Evolutionary conservation across 2,113 vertebrate genomes (phyloP).

Genomic region (Phylloscopus whistleri): DNA sequence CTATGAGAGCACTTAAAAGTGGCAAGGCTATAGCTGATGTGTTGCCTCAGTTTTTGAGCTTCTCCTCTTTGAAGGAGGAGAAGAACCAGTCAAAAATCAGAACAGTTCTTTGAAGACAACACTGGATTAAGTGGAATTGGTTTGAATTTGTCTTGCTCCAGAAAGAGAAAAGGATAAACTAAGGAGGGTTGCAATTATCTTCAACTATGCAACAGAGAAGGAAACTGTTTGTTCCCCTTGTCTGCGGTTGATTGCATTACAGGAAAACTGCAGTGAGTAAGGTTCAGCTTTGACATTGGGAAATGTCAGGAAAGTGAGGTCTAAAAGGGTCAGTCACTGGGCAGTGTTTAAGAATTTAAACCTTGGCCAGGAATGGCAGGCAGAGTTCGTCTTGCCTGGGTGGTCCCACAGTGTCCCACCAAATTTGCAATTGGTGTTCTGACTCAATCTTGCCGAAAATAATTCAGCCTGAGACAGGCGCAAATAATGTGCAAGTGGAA

Average conservation of each 20-base stretch:
- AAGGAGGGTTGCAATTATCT: background rate
- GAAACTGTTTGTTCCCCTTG: background rate
- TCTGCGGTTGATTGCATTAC: conserved; percentile 7
- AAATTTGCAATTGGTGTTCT: background rate
- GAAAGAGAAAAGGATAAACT: background rate
- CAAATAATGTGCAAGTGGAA: background rate
- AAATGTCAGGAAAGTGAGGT: background rate
- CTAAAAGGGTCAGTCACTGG: background rate
- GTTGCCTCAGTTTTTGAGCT: background rate
- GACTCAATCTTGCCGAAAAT: background rate
- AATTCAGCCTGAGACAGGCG: background rate
- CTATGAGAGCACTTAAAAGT: background rate
- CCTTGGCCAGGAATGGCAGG: background rate
- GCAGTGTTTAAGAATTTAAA: background rate
- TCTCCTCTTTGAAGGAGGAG: background rate
- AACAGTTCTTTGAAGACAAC: background rate
- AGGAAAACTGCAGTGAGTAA: background rate
- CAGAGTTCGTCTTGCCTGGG: background rate
- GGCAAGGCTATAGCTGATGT: background rate
- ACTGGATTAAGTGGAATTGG: background rate
- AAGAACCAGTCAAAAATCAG: background rate
- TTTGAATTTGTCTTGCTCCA: background rate
- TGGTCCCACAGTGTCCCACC: background rate
- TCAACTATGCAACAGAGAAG: background rate
- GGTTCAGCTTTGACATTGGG: background rate